Evolutionary conservation across 2,113 vertebrate species (phyloP).

Genomic region (Urocynchramus pylzowi): DNA sequence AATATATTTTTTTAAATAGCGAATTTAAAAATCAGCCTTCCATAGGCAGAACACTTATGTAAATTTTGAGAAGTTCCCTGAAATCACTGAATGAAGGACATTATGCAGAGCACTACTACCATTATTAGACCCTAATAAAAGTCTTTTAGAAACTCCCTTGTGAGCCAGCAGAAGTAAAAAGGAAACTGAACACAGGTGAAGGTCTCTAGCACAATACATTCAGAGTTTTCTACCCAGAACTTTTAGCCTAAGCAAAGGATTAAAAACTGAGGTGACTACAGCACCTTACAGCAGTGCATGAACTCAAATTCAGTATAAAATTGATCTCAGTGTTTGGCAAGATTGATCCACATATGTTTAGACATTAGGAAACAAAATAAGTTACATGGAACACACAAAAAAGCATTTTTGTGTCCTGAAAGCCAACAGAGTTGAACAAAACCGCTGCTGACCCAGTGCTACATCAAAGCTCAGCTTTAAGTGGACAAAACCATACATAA

Average conservation of each 20-base stretch:
- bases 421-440: background rate
- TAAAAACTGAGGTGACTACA: background rate
- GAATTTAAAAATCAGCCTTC: background rate
- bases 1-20: background rate
- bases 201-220: rapidly evolving
- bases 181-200: background rate
- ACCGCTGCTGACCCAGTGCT: background rate
- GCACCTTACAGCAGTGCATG: background rate
- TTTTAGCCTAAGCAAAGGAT: background rate
- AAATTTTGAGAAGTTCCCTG: background rate
- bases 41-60: background rate
- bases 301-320: background rate
- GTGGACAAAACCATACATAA: background rate
- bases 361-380: background rate
- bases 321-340: background rate
- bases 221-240: background rate
- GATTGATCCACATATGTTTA: background rate
- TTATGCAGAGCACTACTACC: background rate
- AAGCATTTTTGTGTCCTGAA: background rate
- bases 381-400: background rate
- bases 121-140: background rate
- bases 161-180: background rate
- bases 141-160: background rate
- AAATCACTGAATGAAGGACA: background rate
- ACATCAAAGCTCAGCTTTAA: constrained; percentile 43